Conservation (phyloP, 2,113 vertebrate genomes). For the Cromileptes altivelis region DNA sequence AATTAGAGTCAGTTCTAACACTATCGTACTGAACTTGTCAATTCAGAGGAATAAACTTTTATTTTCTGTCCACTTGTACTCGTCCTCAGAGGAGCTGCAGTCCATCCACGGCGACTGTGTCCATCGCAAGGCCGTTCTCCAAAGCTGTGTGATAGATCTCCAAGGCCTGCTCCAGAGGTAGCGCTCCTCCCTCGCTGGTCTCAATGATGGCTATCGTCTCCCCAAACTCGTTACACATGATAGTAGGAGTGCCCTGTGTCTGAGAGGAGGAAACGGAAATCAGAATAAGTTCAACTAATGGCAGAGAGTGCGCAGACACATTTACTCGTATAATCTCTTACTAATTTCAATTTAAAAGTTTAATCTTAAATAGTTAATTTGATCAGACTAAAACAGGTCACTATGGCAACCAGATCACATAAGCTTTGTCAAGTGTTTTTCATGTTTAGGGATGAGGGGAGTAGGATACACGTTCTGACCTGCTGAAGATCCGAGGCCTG, state of each 20-base stretch:
- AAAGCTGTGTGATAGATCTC: conserved; percentile 88
- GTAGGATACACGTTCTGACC: conserved; percentile 54
- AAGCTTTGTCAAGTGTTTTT: too few relatives aligned
- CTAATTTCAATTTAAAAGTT: too few relatives aligned
- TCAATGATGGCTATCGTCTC: conserved; percentile 94
- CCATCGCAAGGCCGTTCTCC: conserved; percentile 87
- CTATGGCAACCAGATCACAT: not conserved
- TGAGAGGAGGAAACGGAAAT: conserved; percentile 19
- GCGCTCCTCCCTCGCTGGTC: conserved; percentile 84
- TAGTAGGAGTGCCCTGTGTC: conserved; percentile 83
- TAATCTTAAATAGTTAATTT: not conserved
- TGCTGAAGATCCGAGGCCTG: conserved; percentile 81
- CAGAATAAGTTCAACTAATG: not conserved
- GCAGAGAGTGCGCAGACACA: not conserved
- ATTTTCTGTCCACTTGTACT: not conserved
- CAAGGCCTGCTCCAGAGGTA: conserved; percentile 88
- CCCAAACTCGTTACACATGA: conserved; percentile 93
- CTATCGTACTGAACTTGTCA: not conserved
- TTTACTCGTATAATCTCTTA: too few relatives aligned
- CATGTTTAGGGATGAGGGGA: not conserved
- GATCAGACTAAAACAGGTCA: not conserved
- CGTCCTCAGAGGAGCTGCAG: conserved; percentile 81
- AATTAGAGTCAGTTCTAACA: conserved; percentile 21
- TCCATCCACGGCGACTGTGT: conserved; percentile 79
- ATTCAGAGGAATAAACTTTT: not conserved